Base-by-base conservation (phyloP, 2,797 vertebrate species). In the Rhadinocentrus ornatus region DNA sequence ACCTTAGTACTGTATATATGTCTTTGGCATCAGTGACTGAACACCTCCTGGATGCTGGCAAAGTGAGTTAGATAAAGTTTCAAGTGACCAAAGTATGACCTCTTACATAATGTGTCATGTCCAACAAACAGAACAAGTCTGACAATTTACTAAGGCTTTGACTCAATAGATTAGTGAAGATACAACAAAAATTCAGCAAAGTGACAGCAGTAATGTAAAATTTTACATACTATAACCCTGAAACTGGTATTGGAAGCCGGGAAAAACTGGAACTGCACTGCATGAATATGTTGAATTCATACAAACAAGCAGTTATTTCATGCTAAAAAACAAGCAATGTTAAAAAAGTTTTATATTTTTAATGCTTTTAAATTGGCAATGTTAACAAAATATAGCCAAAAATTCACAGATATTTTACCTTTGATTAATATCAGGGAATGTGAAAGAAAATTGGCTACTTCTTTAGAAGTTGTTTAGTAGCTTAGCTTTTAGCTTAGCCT, bases 91-190 rank as follows among this genome's bases (percentile, higher is more conserved):
- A 27, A 57, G 67, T 2, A 37, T 0, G 54, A 89, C 83, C 82
- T 73, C 32, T 91, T 81, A 82, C 54, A 81, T 87, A 86, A 90
- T 35, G 61, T 62, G 71, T 66, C 69, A 59, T 6, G 32, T 59
- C 65, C 66, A 69, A 73, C 24, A 1, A 32, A 24, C 11, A 50
- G 35, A 64, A 57, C 26, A 39, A 22, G 53, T 55, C 29, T 46
- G 56, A 55, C n/a, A 6, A 24, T 26, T 35, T 46, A 39, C 11
- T 52, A 55, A 22, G 4, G 62, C 27, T 61, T 12, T 11, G 26
- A 58, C 24, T 61, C 41, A 24, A 9, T 60, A 1, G 6, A 22
- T 10, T 46, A 37, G 15, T 44, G 34, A 56, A 24, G 10, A 18
- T 9, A 16, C 13, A n/a, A 41, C 24, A 58, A n/a, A 32, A 27